Evolutionary conservation across 37 sponge, comb jelly and placozoan species (phyloP).

Genomic region (Axinella damicornis): DNA sequence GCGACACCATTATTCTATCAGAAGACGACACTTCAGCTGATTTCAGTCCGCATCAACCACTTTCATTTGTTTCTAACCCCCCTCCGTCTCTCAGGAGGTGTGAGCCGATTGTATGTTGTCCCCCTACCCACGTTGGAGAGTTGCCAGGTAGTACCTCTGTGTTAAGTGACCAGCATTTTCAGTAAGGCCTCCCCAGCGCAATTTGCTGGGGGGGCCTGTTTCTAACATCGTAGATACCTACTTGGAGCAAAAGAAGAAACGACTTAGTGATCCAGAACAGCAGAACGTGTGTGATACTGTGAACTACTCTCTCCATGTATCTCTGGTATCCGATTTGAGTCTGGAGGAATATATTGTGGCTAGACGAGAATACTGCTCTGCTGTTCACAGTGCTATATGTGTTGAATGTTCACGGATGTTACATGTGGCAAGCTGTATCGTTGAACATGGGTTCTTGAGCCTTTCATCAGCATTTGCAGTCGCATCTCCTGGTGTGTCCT

Average conservation of each 20-base stretch:
- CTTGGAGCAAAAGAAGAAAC: not conserved
- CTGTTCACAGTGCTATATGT: slow-evolving; percentile 1
- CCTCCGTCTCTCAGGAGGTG: too few species aligned
- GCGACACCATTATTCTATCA: too few species aligned
- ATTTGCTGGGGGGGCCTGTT: slow-evolving; percentile 22
- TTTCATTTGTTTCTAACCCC: too few species aligned
- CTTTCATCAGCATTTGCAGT: slow-evolving; percentile 24
- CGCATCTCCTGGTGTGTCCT: slow-evolving; percentile 17
- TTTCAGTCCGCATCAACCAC: too few species aligned
- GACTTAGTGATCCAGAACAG: not conserved
- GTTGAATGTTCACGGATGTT: not conserved
- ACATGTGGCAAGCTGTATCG: not conserved
- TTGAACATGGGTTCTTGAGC: not conserved
- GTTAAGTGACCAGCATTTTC: slow-evolving; percentile 10
- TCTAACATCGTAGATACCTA: slow-evolving; percentile 1
- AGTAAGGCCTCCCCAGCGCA: not conserved
- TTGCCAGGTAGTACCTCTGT: not conserved
- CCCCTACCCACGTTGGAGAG: too few species aligned
- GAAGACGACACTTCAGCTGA: too few species aligned
- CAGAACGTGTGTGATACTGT: slow-evolving; percentile 9
- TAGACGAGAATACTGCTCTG: slow-evolving; percentile 3
- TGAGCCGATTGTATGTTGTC: too few species aligned
- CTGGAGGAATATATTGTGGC: slow-evolving; percentile 2
- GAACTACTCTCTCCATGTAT: too few species aligned
- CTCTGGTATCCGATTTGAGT: not conserved